phyloP scores from a whole-genome alignment of 2,888 invertebrate genomes.

The Pharmacophagus antenor region DNA sequence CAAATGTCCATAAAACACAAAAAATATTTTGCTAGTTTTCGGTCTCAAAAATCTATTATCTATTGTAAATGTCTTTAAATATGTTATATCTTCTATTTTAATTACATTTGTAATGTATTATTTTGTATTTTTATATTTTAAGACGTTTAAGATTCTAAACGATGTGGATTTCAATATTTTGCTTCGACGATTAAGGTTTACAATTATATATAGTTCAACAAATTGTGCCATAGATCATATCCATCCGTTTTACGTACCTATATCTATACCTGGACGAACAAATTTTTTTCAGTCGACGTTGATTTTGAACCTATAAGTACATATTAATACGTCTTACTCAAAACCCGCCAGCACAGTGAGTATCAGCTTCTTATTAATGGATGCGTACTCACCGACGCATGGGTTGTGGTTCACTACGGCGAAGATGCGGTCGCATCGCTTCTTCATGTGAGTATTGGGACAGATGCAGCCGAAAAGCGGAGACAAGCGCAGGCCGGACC shows the following conservation, averaged over 20 bases:
- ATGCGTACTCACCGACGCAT: slow-evolving; percentile 90
- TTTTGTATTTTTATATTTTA: too few relatives aligned
- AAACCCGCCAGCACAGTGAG: slow-evolving; percentile 50
- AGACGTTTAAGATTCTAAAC: too few relatives aligned
- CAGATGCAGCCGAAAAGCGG: slow-evolving; percentile 97
- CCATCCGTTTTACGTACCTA: background rate
- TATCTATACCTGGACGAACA: background rate
- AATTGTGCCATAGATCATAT: too few relatives aligned
- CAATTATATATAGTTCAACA: too few relatives aligned
- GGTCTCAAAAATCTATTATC: too few relatives aligned
- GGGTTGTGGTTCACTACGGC: slow-evolving; percentile 95
- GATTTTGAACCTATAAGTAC: background rate
- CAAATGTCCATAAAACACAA: too few relatives aligned
- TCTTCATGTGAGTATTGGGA: slow-evolving; percentile 93
- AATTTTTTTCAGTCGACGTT: background rate
- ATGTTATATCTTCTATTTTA: too few relatives aligned
- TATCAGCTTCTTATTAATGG: slow-evolving; percentile 42
- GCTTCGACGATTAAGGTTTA: too few relatives aligned
- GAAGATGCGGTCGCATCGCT: slow-evolving; percentile 93
- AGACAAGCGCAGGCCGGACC: slow-evolving; percentile 91
- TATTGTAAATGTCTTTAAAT: too few relatives aligned
- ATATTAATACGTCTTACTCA: slow-evolving; percentile 52
- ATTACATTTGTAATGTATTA: too few relatives aligned
- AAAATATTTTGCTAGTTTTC: too few relatives aligned
- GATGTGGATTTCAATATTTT: too few relatives aligned